Evolutionary conservation across 2,797 vertebrate genomes (phyloP), one percentile per base, ranked within the genome.

Genomic region (Harpagifer antarcticus): DNA sequence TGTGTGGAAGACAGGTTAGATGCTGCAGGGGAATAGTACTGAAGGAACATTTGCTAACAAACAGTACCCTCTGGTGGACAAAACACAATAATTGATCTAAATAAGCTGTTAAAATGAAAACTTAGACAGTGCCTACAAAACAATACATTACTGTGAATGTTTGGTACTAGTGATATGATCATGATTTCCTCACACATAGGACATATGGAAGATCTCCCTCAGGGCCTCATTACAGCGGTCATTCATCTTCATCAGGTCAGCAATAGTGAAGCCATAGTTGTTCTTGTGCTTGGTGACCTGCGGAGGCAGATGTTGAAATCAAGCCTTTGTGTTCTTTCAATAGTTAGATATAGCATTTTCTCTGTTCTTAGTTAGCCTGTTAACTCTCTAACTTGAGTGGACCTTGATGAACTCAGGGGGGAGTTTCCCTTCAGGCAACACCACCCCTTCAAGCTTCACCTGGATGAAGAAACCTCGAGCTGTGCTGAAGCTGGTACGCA

Each of bases 181-280:
- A n/a, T 44, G 9, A 40, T 69, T 19, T 55, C 81, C 97, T 97
- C 94, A 99, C 98, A 98, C 91, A 58, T 99, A 99, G 71, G 97
- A 99, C 95, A 99, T 98, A 83, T 99, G 97, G 91, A 99, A 99
- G 86, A 99, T 99, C 95, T 99, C 98, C 94, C 95, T 96, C 83
- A 99, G 91, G 76, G 97, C 98, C 80, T 98, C 97, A 42, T 99
- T 96, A 82, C 97, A 99, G 90, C 97, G 96, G 92, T 98, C 97
- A 84, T 99, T 99, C 97, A 99, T 97, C 94, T 97, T 99, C 92
- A 99, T 96, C 92, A 99, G 90, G 92, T 99, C 97, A 54, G 94
- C 83, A 45, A 96, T 96, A 72, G 96, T 99, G 92, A 99, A 99
- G 89, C 96, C 93, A 0, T 96, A 99, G 53, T 94, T 96, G 93